Base-by-base conservation (phyloP, 2,888 invertebrate species). In the Bellardia bayeri region DNA sequence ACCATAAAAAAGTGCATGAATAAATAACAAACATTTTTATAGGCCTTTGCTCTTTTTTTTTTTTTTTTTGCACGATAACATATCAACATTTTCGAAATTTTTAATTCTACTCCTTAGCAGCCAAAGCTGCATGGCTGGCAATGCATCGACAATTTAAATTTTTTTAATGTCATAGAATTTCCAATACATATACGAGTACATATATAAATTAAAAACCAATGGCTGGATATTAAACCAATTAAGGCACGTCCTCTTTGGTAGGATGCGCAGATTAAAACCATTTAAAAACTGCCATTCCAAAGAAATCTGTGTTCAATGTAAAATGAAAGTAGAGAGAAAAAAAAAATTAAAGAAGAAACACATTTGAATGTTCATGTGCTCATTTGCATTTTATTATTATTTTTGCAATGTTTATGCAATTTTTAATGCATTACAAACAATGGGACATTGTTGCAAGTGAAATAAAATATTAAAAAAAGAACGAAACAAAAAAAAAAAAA, bases 381-480 rank as follows among this genome's bases (percentile, higher is more conserved):
- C 69, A 83, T 86, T 83, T 78, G 49, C 54, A 81, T 78, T 84
- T 87, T 81, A 66, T 79, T 79, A 40, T 40, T 61, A 37, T 68
- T 51, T 61, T 49, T 61, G 16, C 42, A 54, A 64, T 72, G 33
- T 56, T 66, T 63, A 63, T 78, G 61, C 37, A 64, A 71, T 56
- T 78, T 75, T 64, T 80, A 63, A 63, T 75, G 58, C 68, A 82
- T 49, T 80, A 16, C 71, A 76, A 71, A 84, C 51, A 66, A 58
- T 72, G 68, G 78, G 68, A 85, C 84, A 78, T 87, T 87, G 87
- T 87, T 84, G 84, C 84, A 82, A 84, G 40, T 69, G 58, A 84
- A 68, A 85, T 79, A 74, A 74, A 82, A 82, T 85, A 72, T 61
- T 66, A 33, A 66, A 66, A 74, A 56, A 74, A n/a, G 3, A 58